Conservation (phyloP, 2,797 vertebrate species). For the Syngnathus rostellatus region DNA sequence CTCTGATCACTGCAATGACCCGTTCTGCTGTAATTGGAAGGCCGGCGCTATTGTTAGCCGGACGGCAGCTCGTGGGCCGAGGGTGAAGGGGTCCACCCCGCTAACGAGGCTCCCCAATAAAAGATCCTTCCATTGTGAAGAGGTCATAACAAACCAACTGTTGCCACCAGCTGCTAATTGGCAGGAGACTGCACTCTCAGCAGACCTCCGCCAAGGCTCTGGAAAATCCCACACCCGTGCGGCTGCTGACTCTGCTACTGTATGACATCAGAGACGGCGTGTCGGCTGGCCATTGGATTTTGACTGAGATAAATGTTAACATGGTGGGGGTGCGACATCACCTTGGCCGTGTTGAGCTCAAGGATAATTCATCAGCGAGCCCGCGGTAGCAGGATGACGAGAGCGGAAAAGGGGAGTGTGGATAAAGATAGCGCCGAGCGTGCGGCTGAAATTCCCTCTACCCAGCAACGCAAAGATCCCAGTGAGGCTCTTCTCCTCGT, state of each 20-base stretch:
- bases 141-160: conserved; percentile 17
- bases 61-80: background rate
- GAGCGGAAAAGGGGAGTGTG: conserved; percentile 16
- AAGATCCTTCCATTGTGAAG: background rate
- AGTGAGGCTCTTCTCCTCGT: background rate
- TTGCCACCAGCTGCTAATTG: conserved; percentile 47
- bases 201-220: background rate
- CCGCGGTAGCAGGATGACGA: conserved; percentile 22
- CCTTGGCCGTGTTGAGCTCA: conserved; percentile 23
- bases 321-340: too few species aligned
- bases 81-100: conserved; percentile 1
- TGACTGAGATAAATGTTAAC: background rate
- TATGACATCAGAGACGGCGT: background rate
- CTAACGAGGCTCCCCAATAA: background rate
- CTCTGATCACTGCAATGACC: background rate
- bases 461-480: conserved; percentile 36
- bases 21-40: background rate
- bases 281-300: background rate
- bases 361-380: conserved; percentile 51
- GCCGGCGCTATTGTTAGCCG: conserved; percentile 4
- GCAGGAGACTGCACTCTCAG: conserved; percentile 33
- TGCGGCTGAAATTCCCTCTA: conserved; percentile 29
- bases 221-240: background rate
- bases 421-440: conserved; percentile 48
- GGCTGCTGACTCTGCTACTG: background rate